Evolutionary conservation across 2,888 invertebrate species (phyloP), one percentile per base, ranked within the genome.

Genomic region (Sminthurides aquaticus): DNA sequence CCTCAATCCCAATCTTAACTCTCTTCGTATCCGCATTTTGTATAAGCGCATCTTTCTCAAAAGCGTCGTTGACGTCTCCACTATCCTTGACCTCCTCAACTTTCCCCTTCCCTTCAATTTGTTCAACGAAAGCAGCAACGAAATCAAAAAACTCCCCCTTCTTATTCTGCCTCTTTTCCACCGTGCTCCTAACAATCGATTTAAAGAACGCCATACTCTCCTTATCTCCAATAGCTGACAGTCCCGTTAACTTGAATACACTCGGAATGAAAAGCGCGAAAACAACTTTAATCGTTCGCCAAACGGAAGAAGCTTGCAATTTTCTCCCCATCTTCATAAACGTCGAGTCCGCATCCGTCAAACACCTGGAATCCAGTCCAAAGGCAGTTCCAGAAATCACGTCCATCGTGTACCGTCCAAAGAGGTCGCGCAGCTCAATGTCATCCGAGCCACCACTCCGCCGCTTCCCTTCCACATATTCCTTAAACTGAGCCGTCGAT

Each of bases 381-480:
- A 82, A 81, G 0, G 81, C 78, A 1, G 79, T 76, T 0, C 78
- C 78, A 0, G 76, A 76, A 3, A 80, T 77, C 2, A 76, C 70
- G 61, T 76, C 76, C 5, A 75, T 75, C 3, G 74, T 68, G 60
- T 69, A 76, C 18, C 75, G 66, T 18, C 67, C 66, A 26, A 70
- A 61, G 1, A 65, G 59, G 34, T 72, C 72, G 28, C 68, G 67
- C 3, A 71, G 63, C 0, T 70, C 66, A 18, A 73, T 18, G 0
- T 27, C 52, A 5, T 59, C 57, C 48, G 43, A 56, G 3, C 66
- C 59, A 1, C 49, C 60, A 11, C 65, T 70, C 22, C 65, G 59
- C 1, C 56, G 57, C 22, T 68, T 60, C 15, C 22, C 2, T n/a
- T 28, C 26, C 2, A 74, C 22, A 25, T 66, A 72, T 0, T 66